phyloP scores from a whole-genome alignment of 2,113 vertebrate genomes.

The Chrysemys picta region DNA sequence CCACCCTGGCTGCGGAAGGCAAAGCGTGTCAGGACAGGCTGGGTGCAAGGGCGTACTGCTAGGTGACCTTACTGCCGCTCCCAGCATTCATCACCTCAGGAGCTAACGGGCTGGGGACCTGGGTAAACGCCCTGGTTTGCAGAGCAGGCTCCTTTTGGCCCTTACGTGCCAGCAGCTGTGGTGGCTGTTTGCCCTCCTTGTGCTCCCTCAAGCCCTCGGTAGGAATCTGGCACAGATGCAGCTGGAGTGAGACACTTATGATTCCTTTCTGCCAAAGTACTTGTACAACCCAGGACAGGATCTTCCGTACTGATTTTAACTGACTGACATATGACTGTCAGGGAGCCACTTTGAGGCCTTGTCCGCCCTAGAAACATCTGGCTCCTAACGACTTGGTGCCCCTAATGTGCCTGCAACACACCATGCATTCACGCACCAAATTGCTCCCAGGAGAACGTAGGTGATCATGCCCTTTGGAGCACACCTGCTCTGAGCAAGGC shows the following conservation, averaged over 20 bases:
- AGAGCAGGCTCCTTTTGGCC: too few relatives aligned
- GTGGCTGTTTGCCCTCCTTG: not conserved
- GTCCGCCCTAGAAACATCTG: not conserved
- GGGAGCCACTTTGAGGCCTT: not conserved
- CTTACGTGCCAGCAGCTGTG: not conserved
- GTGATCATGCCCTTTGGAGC: not conserved
- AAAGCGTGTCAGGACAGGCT: not conserved
- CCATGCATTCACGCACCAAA: not conserved
- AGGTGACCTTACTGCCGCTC: not conserved
- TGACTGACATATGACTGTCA: not conserved
- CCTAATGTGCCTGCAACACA: not conserved
- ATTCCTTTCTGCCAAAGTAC: not conserved
- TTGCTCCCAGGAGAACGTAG: not conserved
- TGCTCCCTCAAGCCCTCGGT: not conserved
- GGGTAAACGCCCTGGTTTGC: not conserved
- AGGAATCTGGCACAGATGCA: not conserved
- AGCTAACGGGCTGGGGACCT: not conserved
- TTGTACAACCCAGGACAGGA: not conserved
- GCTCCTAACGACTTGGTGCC: not conserved
- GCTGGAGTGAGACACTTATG: not conserved
- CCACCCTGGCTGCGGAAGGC: rapidly evolving
- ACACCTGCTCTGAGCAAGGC: not conserved
- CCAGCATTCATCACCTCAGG: not conserved
- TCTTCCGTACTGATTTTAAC: not conserved
- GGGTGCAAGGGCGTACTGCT: not conserved